Evolutionary conservation across 1,140 invertebrate species (phyloP), one percentile per base, ranked within the genome.

Genomic region (Harlomillsia oculata): DNA sequence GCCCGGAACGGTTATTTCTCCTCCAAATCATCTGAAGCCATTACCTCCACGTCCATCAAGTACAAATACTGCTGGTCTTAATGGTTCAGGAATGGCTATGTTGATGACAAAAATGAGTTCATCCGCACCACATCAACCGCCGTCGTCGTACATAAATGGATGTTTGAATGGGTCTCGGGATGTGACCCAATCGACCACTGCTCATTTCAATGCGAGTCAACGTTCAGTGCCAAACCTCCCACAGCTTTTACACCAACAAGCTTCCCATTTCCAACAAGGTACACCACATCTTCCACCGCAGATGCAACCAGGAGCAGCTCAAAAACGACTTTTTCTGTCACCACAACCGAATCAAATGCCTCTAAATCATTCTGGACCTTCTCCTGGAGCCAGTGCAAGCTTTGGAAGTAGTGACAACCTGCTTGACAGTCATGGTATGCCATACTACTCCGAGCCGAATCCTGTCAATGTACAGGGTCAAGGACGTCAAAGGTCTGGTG

Each of bases 201-300:
- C 54, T 52, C n/a, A n/a, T n/a, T 40, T 52, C 36, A 56, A 59
- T 44, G 41, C 53, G 14, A 60, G 39, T 52, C 64, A 56, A 20
- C 55, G 59, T 6, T 59, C 58, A 21, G 62, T 62, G 30, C 59
- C 62, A 40, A 62, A 57, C 54, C 56, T 60, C 16, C 63, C 56
- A 3, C 60, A 60, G 25, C 49, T 61, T 18, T 43, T 60, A 37
- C 63, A 54, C 37, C 57, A 32, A 11, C 45, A 48, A 48, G n/a
- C n/a, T n/a, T n/a, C n/a, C n/a, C 39, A 18, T 49, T 43, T 14
- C 30, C 46, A 20, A 45, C 36, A 32, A 39, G 37, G 36, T 30
- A 52, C 37, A 39, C 56, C 36, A 46, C 56, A 37, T 44, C 45
- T 44, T 40, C 49, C 45, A n/a, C 41, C 46, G 37, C n/a, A n/a